Percentiles rank a stretch among this genome's conserved stretches.
Conservation (phyloP, 2,113 vertebrate genomes). For the Rhizomys pruinosus region DNA sequence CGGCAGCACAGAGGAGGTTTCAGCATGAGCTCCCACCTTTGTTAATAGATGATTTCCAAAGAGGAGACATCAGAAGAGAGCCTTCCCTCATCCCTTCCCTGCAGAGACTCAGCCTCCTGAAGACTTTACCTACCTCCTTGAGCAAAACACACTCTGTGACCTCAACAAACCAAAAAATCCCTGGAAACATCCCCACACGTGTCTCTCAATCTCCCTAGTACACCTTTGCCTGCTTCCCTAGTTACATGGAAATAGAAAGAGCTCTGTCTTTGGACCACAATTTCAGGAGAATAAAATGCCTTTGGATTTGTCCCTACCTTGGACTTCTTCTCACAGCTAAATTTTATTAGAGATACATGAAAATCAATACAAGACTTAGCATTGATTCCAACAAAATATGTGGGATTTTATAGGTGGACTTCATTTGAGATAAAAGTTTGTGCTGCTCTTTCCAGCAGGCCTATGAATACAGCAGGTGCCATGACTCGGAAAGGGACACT, state of each 20-base stretch:
- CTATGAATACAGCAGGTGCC: not conserved
- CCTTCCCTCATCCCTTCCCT: accelerated
- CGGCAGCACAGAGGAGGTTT: not conserved
- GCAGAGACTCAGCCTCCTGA: not conserved
- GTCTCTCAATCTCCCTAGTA: not conserved
- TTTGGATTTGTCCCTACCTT: not conserved
- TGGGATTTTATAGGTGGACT: not conserved
- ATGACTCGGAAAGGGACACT: not conserved
- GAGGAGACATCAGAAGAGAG: not conserved
- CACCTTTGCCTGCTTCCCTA: not conserved
- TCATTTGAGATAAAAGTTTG: not conserved
- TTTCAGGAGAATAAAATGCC: not conserved
- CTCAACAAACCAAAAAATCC: not conserved
- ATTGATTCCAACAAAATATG: not conserved
- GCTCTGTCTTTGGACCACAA: not conserved
- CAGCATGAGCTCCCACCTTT: not conserved
- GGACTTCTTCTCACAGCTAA: not conserved
- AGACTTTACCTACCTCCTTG: not conserved
- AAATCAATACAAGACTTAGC: not conserved
- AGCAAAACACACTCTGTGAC: not conserved
- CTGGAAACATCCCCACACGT: not conserved
- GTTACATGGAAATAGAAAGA: not conserved
- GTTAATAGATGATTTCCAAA: not conserved
- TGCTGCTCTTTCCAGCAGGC: not conserved
- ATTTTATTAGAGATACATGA: not conserved